A percentile compares a stretch with the other conserved stretches of the same genome.
phyloP scores from a whole-genome alignment of 1,140 invertebrate species.

The Steinernema feltiae region DNA sequence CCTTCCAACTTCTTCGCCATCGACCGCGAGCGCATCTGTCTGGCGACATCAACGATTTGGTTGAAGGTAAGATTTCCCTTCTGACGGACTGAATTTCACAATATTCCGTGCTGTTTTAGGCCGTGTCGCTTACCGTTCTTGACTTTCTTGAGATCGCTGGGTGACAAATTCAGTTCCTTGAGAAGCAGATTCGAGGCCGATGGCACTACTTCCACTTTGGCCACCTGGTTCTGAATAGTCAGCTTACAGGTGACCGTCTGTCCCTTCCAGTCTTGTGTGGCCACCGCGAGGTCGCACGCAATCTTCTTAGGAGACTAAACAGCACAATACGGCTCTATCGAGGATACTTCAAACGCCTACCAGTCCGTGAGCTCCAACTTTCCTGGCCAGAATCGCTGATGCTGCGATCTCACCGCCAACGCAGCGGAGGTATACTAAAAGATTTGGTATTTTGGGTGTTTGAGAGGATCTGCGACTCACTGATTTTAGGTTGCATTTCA shows the following conservation, averaged over 20 bases:
- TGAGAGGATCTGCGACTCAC: slow-evolving; percentile 24
- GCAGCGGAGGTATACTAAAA: slow-evolving; percentile 84
- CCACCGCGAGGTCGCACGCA: slow-evolving; percentile 98
- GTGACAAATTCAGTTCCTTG: slow-evolving; percentile 94
- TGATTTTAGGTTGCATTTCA: slow-evolving; percentile 79
- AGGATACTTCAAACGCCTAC: background rate
- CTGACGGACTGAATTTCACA: slow-evolving; percentile 93
- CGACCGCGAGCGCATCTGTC: slow-evolving; percentile 82
- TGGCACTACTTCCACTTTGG: slow-evolving; percentile 91
- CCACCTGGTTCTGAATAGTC: slow-evolving; percentile 96
- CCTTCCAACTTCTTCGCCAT: slow-evolving; percentile 85
- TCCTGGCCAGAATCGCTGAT: slow-evolving; percentile 93
- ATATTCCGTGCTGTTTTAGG: too few species aligned
- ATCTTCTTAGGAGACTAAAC: slow-evolving; percentile 90
- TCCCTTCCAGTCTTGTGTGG: slow-evolving; percentile 96
- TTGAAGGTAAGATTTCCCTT: slow-evolving; percentile 90
- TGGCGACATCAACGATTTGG: slow-evolving; percentile 83
- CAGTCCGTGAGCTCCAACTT: slow-evolving; percentile 96
- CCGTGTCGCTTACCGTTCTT: slow-evolving; percentile 83
- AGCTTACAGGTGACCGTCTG: slow-evolving; percentile 95
- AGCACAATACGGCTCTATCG: background rate
- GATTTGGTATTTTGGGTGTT: slow-evolving; percentile 27
- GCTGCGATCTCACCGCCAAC: slow-evolving; percentile 99
- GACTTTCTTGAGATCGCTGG: slow-evolving; percentile 95
- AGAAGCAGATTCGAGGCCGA: slow-evolving; percentile 95